phyloP scores from a whole-genome alignment of 2,888 invertebrate species.

The Dendrolimus houi region DNA sequence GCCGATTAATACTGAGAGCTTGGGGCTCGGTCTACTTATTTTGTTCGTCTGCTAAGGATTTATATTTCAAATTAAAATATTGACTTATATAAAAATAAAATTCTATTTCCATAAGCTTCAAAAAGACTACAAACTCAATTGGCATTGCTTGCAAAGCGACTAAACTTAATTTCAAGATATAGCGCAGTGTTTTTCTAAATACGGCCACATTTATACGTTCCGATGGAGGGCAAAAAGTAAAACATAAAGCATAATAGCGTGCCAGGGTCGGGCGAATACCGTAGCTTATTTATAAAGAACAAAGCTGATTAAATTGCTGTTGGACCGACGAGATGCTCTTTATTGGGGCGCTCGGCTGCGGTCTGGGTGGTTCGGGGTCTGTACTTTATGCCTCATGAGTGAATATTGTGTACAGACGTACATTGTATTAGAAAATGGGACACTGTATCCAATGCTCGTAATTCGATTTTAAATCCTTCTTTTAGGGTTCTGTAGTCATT shows the following conservation, averaged over 20 bases:
- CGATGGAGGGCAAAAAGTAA: constrained; percentile 20
- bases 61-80: too few species aligned
- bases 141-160: background rate
- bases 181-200: constrained; percentile 4
- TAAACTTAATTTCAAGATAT: background rate
- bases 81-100: too few species aligned
- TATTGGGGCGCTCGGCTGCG: constrained; percentile 31
- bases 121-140: background rate
- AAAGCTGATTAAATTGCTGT: constrained; percentile 56
- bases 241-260: constrained; percentile 26
- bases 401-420: background rate
- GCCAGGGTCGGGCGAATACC: constrained; percentile 29
- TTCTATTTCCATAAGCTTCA: too few species aligned
- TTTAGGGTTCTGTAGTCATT: too few species aligned
- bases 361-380: constrained; percentile 19
- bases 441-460: too few species aligned
- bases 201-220: constrained; percentile 18
- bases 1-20: too few species aligned
- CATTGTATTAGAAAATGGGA: too few species aligned
- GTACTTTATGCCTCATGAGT: constrained; percentile 3
- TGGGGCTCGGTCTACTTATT: too few species aligned
- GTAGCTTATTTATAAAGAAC: constrained; percentile 46
- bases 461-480: too few species aligned
- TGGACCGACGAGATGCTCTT: constrained; percentile 36
- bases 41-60: too few species aligned